phyloP scores from a whole-genome alignment of 2,113 vertebrate genomes.

The Dunckerocampus dactyliophorus region DNA sequence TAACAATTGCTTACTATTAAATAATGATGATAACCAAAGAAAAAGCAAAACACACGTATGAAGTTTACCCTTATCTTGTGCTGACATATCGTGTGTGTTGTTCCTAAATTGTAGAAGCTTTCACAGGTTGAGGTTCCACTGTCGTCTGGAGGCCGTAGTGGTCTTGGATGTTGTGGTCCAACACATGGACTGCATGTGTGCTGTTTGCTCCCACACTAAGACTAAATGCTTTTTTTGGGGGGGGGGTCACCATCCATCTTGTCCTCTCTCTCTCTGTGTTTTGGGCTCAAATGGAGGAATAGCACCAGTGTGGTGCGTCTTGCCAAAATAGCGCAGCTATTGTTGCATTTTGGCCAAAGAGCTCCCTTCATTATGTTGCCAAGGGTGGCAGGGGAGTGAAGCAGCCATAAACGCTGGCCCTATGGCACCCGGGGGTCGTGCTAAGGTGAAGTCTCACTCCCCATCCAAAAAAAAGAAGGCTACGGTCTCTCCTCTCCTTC shows the following conservation, averaged over 20 bases:
- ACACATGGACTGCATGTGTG: constrained; percentile 35
- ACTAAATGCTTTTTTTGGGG: background rate
- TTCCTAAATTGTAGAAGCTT: background rate
- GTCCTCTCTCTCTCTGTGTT: background rate
- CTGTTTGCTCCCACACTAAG: background rate
- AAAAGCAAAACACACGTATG: too few species aligned
- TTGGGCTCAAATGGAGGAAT: constrained; percentile 44
- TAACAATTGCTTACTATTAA: too few species aligned
- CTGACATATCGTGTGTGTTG: background rate
- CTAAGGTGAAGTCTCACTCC: constrained; percentile 71
- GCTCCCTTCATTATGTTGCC: constrained; percentile 70
- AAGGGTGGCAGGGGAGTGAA: constrained; percentile 68
- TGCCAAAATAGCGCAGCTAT: constrained; percentile 71
- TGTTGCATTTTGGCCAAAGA: constrained; percentile 65
- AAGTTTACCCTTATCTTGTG: too few species aligned
- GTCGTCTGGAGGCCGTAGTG: constrained; percentile 3
- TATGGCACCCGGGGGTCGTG: constrained; percentile 67
- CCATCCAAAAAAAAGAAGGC: constrained; percentile 44
- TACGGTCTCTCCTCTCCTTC: constrained; percentile 33
- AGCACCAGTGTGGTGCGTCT: constrained; percentile 59
- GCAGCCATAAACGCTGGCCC: constrained; percentile 67
- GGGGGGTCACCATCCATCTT: background rate
- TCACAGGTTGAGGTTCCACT: background rate
- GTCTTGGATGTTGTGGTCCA: constrained; percentile 12
- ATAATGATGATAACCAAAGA: too few species aligned